Percentiles rank a stretch among this genome's conserved stretches.
These are phyloP conservation scores for Nycticebus coucang DNA, from an alignment of 2,113 vertebrate species.

Conservation along the genomic window DNA sequence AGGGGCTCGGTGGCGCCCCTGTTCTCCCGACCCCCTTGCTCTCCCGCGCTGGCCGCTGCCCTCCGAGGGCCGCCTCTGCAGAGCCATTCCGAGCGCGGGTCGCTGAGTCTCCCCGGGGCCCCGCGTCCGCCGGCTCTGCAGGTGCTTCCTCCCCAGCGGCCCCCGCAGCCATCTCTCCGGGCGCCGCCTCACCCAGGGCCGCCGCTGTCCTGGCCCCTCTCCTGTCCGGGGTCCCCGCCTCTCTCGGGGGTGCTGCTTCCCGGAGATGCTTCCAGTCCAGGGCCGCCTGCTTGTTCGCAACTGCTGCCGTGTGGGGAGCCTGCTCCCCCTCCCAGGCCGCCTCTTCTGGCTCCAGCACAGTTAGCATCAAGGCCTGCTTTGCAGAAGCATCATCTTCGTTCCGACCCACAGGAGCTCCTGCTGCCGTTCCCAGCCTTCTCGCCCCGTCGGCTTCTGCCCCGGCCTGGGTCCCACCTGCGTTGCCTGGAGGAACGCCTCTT, in stretches of 20 bases:
- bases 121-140: background rate
- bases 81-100: no score
- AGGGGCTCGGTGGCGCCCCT: background rate
- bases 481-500: background rate
- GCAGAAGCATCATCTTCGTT: background rate
- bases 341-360: background rate
- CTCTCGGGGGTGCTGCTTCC: background rate
- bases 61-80: background rate
- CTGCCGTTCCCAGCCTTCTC: background rate
- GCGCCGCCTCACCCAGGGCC: fast-evolving
- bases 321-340: background rate
- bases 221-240: fast-evolving
- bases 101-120: fast-evolving
- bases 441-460: background rate
- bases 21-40: background rate
- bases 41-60: background rate
- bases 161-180: background rate
- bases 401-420: background rate
- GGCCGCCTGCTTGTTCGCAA: no score
- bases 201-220: fast-evolving
- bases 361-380: background rate
- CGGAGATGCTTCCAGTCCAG: background rate
- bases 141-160: background rate
- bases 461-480: background rate
- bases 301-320: fast-evolving